phyloP scores from a whole-genome alignment of 1,140 invertebrate genomes.

The Heliconius hewitsoni region DNA sequence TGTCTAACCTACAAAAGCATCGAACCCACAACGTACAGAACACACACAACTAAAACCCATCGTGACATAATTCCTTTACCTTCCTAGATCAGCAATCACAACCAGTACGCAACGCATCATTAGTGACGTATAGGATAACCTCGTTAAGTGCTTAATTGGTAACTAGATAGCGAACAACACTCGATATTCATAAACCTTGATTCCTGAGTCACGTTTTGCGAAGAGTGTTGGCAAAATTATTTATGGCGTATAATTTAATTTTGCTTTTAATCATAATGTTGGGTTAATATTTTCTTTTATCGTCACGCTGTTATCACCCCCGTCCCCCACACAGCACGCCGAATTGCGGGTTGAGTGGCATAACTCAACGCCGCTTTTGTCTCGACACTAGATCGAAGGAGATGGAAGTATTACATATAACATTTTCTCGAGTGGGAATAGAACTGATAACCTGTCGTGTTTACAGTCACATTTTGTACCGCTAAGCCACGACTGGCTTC shows the following conservation, averaged over 20 bases:
- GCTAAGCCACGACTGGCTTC: too few species aligned
- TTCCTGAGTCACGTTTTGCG: not conserved
- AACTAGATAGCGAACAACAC: not conserved
- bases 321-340: too few species aligned
- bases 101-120: not conserved
- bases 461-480: too few species aligned
- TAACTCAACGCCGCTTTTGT: too few species aligned
- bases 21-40: not conserved
- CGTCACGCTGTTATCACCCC: too few species aligned
- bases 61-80: not conserved
- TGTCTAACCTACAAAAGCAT: not conserved
- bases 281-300: too few species aligned
- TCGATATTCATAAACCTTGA: not conserved
- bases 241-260: not conserved
- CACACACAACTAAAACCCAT: not conserved
- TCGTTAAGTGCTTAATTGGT: conserved; percentile 12
- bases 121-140: conserved; percentile 13
- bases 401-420: too few species aligned
- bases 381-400: too few species aligned
- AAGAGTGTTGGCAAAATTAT: not conserved
- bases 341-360: too few species aligned
- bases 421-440: too few species aligned
- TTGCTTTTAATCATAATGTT: too few species aligned
- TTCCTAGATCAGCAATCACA: conserved; percentile 9
- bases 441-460: too few species aligned